Base-by-base conservation (phyloP, 2,888 invertebrate species). In the Drosophila recens region DNA sequence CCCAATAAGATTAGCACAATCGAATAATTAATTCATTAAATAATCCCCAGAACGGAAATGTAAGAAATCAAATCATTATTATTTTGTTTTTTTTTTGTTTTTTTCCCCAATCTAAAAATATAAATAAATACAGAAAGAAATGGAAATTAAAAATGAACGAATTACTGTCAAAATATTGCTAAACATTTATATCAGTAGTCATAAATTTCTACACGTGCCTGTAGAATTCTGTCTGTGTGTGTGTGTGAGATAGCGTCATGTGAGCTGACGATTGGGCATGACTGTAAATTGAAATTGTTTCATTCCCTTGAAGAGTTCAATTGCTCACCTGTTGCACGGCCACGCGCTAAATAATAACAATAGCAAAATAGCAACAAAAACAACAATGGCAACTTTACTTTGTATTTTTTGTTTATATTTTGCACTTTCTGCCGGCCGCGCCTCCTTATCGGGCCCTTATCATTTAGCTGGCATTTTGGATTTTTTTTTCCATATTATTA, bases 401-500 rank as follows among this genome's bases (percentile, higher is more conserved):
- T 76, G 43, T 59, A 46, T 10, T 38, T 65, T 65, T 75, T 75
- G 46, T 65, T 73, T 61, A 46, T 52, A 45, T 49, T 49, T 53
- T 33, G 49, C 52, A 36, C 40, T 46, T 40, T 52, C 38, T 40
- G 51, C 48, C 51, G 65, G 71, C 67, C 66, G 56, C 54, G 75
- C 65, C 76, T 69, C 64, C 82, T 80, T 83, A 85, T 85, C 72
- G 69, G 70, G 23, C 68, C 54, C 80, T 80, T 85, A 82, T 87
- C 82, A 51, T 15, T 6, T 6, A 9, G 17, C 36, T 36, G 36
- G 34, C 46, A 30, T 34, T 23, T 23, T 43, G 38, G 38, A 15
- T 38, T 40, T n/a, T 38, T n/a, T 38, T 3, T 27, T 34, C 20
- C 23, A 51, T n/a, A 53, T 59, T 34, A 15, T 23, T 5, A 27